Conservation (phyloP, 2,797 vertebrate genomes). For the Ficedula albicollis region DNA sequence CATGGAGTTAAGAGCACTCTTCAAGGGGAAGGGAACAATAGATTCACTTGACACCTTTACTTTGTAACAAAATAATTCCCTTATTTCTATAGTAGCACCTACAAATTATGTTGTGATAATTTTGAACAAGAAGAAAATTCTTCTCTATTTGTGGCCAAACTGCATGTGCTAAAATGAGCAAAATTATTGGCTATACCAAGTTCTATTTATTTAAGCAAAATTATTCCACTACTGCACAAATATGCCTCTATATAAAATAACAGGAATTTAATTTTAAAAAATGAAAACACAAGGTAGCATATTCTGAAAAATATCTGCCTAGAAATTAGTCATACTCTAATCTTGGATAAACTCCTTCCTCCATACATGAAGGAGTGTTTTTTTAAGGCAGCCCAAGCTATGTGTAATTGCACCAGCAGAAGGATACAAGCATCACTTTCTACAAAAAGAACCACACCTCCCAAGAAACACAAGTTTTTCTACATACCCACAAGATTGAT, state of each 20-base stretch:
- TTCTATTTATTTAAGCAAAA: background rate
- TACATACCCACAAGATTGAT: background rate
- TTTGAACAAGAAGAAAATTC: background rate
- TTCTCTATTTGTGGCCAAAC: background rate
- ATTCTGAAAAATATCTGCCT: constrained; percentile 1
- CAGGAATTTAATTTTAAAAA: background rate
- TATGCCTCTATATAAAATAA: background rate
- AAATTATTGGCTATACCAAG: background rate
- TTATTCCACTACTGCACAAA: background rate
- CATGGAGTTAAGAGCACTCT: background rate
- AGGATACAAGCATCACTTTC: background rate
- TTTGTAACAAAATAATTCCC: background rate
- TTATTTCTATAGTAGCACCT: background rate
- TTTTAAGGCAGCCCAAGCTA: background rate
- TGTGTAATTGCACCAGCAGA: background rate
- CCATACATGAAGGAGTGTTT: background rate
- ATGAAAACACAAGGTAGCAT: background rate
- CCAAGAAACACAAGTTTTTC: constrained; percentile 3
- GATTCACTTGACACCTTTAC: background rate
- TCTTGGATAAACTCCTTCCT: background rate
- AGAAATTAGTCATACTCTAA: background rate
- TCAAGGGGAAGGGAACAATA: background rate
- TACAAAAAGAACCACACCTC: background rate
- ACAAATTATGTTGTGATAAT: background rate
- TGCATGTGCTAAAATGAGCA: background rate